A percentile compares a stretch with the other conserved stretches of the same genome.
Evolutionary conservation across 2,113 vertebrate species (phyloP).

Genomic region (Grantiella picta): DNA sequence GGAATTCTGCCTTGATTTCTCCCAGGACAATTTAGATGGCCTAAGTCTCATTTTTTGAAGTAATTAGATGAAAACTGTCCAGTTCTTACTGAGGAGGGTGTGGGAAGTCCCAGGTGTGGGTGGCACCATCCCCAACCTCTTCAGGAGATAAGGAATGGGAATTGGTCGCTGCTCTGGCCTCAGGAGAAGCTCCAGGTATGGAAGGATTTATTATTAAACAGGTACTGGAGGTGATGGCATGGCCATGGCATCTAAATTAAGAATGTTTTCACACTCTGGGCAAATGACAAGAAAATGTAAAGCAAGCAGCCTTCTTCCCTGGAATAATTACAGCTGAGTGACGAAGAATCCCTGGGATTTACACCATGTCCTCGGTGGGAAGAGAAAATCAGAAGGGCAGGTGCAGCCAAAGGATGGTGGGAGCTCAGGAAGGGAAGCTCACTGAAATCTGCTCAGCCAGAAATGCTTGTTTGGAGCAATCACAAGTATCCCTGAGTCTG

Average conservation of each 20-base stretch:
- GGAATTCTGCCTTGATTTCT: neutral
- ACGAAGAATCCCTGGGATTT: neutral
- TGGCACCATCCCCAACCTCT: neutral
- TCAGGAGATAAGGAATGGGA: neutral
- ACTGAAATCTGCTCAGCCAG: neutral
- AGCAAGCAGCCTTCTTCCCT: neutral
- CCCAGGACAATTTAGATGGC: neutral
- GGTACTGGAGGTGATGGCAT: slow-evolving; percentile 16
- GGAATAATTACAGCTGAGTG: slow-evolving; percentile 7
- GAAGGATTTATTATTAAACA: slow-evolving; percentile 48
- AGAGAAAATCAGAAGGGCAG: neutral
- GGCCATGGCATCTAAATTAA: slow-evolving; percentile 38
- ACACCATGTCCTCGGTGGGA: accelerated
- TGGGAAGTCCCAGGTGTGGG: accelerated
- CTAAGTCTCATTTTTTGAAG: neutral
- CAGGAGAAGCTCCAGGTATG: neutral
- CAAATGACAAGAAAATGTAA: slow-evolving; percentile 1
- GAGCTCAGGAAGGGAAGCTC: neutral
- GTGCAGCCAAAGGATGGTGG: neutral
- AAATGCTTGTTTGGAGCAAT: neutral
- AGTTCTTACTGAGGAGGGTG: neutral
- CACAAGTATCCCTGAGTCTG: neutral
- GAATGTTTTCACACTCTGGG: slow-evolving; percentile 23
- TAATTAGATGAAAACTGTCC: neutral
- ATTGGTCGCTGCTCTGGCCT: neutral